These are phyloP conservation scores for Macaria notata DNA, from an alignment of 2,888 invertebrate species.

Conservation along the genomic window DNA sequence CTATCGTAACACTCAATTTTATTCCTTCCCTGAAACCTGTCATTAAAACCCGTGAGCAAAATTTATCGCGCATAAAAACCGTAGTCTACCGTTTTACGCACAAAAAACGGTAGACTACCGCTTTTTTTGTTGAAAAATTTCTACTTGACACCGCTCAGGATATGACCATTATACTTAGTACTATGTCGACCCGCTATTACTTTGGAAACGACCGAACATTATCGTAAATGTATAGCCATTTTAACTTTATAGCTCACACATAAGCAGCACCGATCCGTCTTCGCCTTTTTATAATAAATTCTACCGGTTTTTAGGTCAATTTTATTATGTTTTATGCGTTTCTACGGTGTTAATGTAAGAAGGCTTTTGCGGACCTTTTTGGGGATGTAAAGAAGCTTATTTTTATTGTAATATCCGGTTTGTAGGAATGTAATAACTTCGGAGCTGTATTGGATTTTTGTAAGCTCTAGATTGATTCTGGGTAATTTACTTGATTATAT, in stretches of 20 bases:
- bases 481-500: too few species aligned
- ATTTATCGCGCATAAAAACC: conserved; percentile 24
- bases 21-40: conserved; percentile 14
- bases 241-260: conserved; percentile 60
- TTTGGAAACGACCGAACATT: conserved; percentile 59
- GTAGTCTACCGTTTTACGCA: conserved; percentile 1
- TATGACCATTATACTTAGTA: conserved; percentile 48
- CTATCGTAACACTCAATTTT: conserved; percentile 11
- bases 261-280: conserved; percentile 51
- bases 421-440: conserved; percentile 1
- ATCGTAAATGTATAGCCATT: conserved; percentile 67
- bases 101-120: conserved; percentile 3
- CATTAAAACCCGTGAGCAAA: conserved; percentile 17
- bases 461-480: too few species aligned
- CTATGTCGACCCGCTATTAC: conserved; percentile 56
- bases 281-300: conserved; percentile 40
- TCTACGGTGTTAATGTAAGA: conserved; percentile 17
- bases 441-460: too few species aligned
- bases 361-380: conserved; percentile 9
- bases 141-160: conserved; percentile 35
- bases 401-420: conserved; percentile 12
- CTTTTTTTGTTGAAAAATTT: conserved; percentile 24
- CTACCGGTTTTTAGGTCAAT: conserved; percentile 30
- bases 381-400: conserved; percentile 9
- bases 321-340: conserved; percentile 31